phyloP scores from a whole-genome alignment of 1,140 invertebrate species.

The Gonatopus flavifemur region DNA sequence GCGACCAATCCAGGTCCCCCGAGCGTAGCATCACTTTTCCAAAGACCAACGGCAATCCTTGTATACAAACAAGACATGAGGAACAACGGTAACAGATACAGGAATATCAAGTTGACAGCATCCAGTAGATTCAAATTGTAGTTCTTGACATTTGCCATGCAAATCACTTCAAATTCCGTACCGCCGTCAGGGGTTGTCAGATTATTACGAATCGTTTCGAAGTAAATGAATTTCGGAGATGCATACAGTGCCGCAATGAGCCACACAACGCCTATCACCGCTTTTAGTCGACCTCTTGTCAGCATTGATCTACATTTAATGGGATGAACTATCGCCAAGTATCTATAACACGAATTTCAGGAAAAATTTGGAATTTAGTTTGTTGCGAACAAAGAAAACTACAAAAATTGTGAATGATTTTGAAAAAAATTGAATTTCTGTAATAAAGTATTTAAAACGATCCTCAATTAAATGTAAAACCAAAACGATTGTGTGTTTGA shows the following conservation, averaged over 20 bases:
- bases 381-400: no score
- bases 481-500: no score
- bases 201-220: constrained; percentile 67
- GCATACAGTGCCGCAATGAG: constrained; percentile 74
- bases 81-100: constrained; percentile 72
- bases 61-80: constrained; percentile 73
- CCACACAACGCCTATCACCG: constrained; percentile 76
- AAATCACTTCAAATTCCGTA: constrained; percentile 80
- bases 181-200: constrained; percentile 60
- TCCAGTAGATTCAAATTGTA: constrained; percentile 77
- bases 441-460: no score
- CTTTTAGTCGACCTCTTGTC: constrained; percentile 68
- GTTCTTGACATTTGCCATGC: constrained; percentile 70
- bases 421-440: no score
- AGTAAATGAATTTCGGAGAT: constrained; percentile 74
- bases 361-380: no score
- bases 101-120: constrained; percentile 73
- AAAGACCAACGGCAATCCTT: constrained; percentile 72
- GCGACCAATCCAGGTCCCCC: constrained; percentile 27
- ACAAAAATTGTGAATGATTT: no score
- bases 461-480: no score
- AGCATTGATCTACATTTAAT: constrained; percentile 78
- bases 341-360: no score
- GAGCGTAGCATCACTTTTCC: constrained; percentile 60
- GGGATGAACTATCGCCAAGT: constrained; percentile 80